These are phyloP conservation scores for Megaceryle maxima DNA, from an alignment of 2,113 vertebrate genomes.

Conservation along the genomic window DNA sequence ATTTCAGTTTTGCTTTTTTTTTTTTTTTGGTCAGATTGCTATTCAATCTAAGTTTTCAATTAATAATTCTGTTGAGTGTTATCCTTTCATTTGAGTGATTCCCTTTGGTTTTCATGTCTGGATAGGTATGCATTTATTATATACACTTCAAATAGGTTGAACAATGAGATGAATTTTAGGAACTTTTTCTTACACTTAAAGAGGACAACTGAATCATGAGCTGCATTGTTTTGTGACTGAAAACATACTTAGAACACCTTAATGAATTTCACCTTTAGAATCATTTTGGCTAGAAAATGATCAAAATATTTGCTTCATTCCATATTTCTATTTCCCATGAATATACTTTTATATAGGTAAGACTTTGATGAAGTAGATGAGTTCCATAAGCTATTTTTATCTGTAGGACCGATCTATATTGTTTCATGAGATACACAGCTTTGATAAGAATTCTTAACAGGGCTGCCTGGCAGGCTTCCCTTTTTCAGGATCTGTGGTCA, in stretches of 20 bases:
- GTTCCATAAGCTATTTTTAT: slow-evolving; percentile 25
- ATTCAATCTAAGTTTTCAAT: neutral
- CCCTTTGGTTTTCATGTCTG: neutral
- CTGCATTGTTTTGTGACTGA: neutral
- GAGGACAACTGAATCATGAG: neutral
- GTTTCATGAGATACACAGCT: neutral
- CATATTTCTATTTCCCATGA: neutral
- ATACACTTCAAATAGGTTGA: neutral
- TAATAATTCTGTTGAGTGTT: neutral
- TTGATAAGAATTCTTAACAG: neutral
- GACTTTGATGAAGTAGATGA: neutral
- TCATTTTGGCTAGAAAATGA: neutral
- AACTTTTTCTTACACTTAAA: neutral
- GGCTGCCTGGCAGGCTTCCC: neutral
- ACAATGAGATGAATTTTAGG: neutral
- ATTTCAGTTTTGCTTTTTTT: neutral
- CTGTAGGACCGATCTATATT: slow-evolving; percentile 23
- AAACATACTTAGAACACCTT: neutral
- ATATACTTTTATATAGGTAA: neutral
- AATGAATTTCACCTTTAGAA: neutral
- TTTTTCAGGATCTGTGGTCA: neutral
- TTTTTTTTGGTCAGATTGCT: neutral
- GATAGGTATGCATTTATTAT: neutral
- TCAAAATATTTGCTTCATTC: neutral
- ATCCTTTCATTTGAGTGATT: neutral